Evolutionary conservation across 2,797 vertebrate genomes (phyloP).

Genomic region (Stomatorhinus walkeri): DNA sequence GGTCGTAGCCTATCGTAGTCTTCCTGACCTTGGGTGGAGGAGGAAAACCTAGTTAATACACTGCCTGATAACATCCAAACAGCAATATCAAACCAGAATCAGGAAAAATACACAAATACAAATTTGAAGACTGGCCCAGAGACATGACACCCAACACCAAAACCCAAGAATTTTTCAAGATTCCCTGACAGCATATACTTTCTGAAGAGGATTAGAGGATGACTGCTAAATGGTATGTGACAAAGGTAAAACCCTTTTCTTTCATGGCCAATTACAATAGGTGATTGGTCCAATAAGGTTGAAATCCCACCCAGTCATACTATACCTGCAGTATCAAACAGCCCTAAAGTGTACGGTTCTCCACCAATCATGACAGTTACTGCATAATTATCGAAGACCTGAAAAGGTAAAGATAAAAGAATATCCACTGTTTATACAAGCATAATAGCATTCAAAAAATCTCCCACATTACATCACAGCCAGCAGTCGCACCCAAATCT

Average conservation of each 20-base stretch:
- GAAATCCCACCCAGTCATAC: not conserved
- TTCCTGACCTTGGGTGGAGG: constrained; percentile 62
- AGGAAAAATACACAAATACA: not conserved
- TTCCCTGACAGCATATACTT: not conserved
- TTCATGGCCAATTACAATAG: not conserved
- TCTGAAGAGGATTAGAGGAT: not conserved
- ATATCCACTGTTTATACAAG: not conserved
- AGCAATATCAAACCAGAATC: not conserved
- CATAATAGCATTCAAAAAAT: not conserved
- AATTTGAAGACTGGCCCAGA: not conserved
- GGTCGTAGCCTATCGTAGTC: constrained; percentile 73
- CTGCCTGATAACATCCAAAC: not conserved
- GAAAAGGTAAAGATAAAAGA: constrained; percentile 1
- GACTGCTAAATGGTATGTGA: not conserved
- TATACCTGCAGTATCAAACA: constrained; percentile 73
- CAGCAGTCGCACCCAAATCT: too few species aligned
- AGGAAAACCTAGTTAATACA: not conserved
- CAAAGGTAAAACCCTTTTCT: not conserved
- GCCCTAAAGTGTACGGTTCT: constrained; percentile 70
- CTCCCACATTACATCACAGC: too few species aligned
- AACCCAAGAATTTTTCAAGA: not conserved
- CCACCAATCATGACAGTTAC: constrained; percentile 75
- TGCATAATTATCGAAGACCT: constrained; percentile 77
- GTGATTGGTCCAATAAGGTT: not conserved
- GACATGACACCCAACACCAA: not conserved